Evolutionary conservation across 2,888 invertebrate genomes (phyloP), one percentile per base, ranked within the genome.

Genomic region (Camponotus fellah): DNA sequence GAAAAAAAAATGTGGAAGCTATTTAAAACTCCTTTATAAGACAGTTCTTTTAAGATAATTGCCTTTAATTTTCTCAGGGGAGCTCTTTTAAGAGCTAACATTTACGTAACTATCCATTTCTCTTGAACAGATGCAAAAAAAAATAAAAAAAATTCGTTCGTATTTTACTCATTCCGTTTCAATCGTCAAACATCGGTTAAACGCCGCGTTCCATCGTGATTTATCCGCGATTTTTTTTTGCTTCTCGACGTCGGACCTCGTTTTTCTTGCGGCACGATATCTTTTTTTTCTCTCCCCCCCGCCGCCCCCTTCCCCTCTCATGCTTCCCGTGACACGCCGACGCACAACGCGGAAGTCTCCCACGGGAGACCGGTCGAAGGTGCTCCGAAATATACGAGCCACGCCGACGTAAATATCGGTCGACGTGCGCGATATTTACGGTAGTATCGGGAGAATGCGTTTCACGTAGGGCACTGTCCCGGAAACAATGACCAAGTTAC

Each of bases 391-490:
- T 84, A 81, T 85, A 85, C 84, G 88, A 81, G 88, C 75, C 10
- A 65, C 46, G 32, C 40, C 53, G 82, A 79, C 85, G 85, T 87
- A 86, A 86, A 88, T 88, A 88, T 89, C 87, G 83, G 58, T 43
- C 80, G 83, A 80, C 75, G 58, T 46, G 65, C 69, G 77, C 21
- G 71, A 85, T 89, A 88, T 88, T 88, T 85, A 89, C 85, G 89
- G 62, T n/a, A n/a, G 53, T 85, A 89, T 85, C 87, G 83, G 60
- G 68, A 72, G 83, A 83, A 89, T 83, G 84, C 34, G 72, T 62
- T 62, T 26, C 68, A 71, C 83, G 62, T 56, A 74, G 34, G 77
- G 34, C 26, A 53, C 75, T 65, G 32, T 64, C 4, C 40, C 66
- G 26, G 60, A 32, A 64, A 83, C 88, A 83, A 88, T 81, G 83